Evolutionary conservation across 2,113 vertebrate genomes (phyloP).

Genomic region (Clarias gariepinus): DNA sequence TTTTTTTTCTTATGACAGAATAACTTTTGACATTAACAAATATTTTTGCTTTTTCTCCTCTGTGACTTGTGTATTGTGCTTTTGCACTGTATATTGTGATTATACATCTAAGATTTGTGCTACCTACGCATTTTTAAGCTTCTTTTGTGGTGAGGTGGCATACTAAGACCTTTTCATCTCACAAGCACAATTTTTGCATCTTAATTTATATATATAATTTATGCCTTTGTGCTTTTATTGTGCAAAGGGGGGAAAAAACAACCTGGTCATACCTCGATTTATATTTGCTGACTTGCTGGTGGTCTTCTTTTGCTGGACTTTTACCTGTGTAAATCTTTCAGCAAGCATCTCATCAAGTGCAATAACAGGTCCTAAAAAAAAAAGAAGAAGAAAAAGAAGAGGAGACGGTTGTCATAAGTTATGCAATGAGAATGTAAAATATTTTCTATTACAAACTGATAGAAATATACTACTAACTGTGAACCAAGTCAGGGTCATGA

Average conservation of each 20-base stretch:
- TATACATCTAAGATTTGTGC: too few species aligned
- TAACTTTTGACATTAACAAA: too few species aligned
- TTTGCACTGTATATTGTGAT: too few species aligned
- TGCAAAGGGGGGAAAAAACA: neutral
- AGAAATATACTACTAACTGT: neutral
- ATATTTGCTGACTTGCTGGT: neutral
- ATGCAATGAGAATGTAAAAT: neutral
- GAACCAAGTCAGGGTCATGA: neutral
- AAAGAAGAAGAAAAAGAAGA: neutral
- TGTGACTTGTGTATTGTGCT: too few species aligned
- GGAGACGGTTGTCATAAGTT: neutral
- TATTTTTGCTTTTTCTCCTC: too few species aligned
- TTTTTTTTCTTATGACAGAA: too few species aligned
- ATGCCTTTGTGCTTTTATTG: too few species aligned
- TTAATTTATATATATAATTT: too few species aligned
- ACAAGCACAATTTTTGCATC: too few species aligned
- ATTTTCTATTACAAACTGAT: neutral
- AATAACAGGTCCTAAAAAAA: constrained; percentile 30
- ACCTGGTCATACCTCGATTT: neutral
- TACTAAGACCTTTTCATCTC: too few species aligned
- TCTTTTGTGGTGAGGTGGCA: too few species aligned
- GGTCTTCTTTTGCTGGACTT: constrained; percentile 50
- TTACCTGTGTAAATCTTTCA: constrained; percentile 63
- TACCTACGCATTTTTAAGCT: too few species aligned
- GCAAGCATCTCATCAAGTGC: constrained; percentile 30